Percentiles rank a stretch among this genome's conserved stretches.
These are phyloP conservation scores for Aptenodytes forsteri DNA, from an alignment of 2,113 vertebrate species.

Conservation along the genomic window DNA sequence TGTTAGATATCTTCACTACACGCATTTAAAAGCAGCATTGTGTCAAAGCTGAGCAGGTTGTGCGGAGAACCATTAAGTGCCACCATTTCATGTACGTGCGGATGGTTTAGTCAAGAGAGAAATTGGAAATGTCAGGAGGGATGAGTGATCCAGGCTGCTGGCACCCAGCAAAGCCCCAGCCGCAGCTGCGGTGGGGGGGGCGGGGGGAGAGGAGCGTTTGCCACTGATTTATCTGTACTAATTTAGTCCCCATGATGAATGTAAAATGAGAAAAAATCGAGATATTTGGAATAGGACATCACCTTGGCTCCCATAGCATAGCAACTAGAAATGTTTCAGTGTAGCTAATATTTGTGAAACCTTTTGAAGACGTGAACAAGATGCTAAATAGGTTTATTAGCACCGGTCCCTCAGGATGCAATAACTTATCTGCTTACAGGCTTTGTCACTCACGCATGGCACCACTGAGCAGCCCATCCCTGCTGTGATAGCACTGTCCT, in stretches of 20 bases:
- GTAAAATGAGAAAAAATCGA: neutral
- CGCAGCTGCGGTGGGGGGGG: accelerated
- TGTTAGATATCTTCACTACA: neutral
- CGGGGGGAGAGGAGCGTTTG: neutral
- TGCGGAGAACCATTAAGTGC: neutral
- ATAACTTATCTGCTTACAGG: neutral
- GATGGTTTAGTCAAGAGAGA: neutral
- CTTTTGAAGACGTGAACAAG: neutral
- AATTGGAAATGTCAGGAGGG: slow-evolving; percentile 10
- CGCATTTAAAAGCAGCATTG: neutral
- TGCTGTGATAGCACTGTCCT: neutral
- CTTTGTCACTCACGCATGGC: neutral
- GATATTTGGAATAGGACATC: neutral
- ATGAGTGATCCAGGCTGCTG: neutral
- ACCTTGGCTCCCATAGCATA: neutral
- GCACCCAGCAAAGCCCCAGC: neutral
- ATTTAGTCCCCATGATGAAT: neutral
- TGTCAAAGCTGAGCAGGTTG: neutral
- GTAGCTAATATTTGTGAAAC: neutral
- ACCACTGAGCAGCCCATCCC: neutral
- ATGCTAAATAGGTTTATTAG: neutral
- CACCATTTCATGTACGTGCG: neutral
- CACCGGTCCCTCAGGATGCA: neutral
- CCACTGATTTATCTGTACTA: neutral
- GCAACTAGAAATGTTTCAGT: neutral